Base-by-base conservation (phyloP, 1,140 invertebrate species). In the Drosophila nasuta region DNA sequence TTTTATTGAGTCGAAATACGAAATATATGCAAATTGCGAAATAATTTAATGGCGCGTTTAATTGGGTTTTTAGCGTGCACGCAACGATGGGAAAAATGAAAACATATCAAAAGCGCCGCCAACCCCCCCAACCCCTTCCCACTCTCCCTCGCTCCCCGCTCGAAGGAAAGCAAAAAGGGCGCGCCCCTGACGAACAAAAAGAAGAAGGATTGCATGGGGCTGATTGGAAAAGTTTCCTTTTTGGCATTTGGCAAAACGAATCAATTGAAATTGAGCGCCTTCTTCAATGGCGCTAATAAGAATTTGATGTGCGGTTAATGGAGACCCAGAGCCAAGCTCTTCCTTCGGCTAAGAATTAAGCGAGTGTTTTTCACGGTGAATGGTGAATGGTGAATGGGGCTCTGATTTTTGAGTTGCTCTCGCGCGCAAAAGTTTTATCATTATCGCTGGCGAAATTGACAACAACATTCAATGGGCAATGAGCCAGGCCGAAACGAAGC, bases 41-140 rank as follows among this genome's bases (percentile, higher is more conserved):
- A 88, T 88, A 89, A 88, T 88, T 88, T 89, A 88, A 88, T 88
- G 85, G 87, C 85, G 85, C 85, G 85, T 88, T 88, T 88, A 88
- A 88, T 88, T 88, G 85, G 85, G 85, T 89, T 88, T 88, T 88
- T 88, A 88, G 85, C 85, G 75, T 60, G 75, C 70, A 66, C 75
- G 62, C 70, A 75, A 76, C 67, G 60, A 71, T 60, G 71, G 46
- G 38, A 72, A 74, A 67, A 66, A 68, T 67, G 59, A 73, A 66
- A 77, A 77, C 62, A 74, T 74, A 66, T 75, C 72, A 75, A 57
- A 69, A 68, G 66, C 49, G 17, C 13, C 1, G 1, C 48, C 7
- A 0, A 1, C 33, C 7, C 7, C 33, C 5, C 0, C 8, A 0
- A 0, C 33, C 33, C 6, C 30, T 1, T 2, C 2, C 3, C 30